Evolutionary conservation across 1,140 invertebrate genomes (phyloP).

Genomic region (Scaptomyza pallida): DNA sequence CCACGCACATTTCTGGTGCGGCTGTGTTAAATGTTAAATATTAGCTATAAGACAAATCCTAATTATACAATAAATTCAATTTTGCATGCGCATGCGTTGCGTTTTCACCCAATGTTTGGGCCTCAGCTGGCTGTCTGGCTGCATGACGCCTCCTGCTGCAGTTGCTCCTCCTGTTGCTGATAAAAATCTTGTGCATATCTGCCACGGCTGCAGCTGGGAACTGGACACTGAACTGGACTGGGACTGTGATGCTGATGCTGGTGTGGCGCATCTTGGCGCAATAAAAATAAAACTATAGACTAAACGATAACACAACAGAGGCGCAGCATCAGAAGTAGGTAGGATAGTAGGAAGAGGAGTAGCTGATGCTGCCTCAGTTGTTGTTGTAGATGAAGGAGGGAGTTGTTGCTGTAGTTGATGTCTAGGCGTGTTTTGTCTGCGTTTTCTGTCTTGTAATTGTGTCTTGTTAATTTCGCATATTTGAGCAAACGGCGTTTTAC

Average conservation of each 20-base stretch:
- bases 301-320: constrained; percentile 68
- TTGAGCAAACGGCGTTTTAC: constrained; percentile 78
- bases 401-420: constrained; percentile 46
- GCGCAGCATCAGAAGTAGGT: constrained; percentile 6
- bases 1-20: constrained; percentile 35
- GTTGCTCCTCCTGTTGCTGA: constrained; percentile 60
- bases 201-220: constrained; percentile 40
- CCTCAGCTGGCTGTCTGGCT: constrained; percentile 53
- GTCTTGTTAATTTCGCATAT: constrained; percentile 81
- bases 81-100: constrained; percentile 71
- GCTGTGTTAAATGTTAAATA: constrained; percentile 73
- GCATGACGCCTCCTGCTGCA: constrained; percentile 20
- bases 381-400: not conserved
- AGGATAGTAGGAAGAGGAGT: not conserved
- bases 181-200: constrained; percentile 79
- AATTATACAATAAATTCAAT: constrained; percentile 84
- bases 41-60: constrained; percentile 83
- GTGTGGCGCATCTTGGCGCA: constrained; percentile 58
- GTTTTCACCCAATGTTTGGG: constrained; percentile 72
- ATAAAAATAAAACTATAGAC: constrained; percentile 81
- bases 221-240: constrained; percentile 31
- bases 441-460: constrained; percentile 76
- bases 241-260: too few relatives aligned
- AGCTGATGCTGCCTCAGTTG: not conserved
- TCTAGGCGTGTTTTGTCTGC: constrained; percentile 55